These are phyloP conservation scores for Gymnogyps californianus DNA, from an alignment of 2,113 vertebrate species.

Conservation along the genomic window DNA sequence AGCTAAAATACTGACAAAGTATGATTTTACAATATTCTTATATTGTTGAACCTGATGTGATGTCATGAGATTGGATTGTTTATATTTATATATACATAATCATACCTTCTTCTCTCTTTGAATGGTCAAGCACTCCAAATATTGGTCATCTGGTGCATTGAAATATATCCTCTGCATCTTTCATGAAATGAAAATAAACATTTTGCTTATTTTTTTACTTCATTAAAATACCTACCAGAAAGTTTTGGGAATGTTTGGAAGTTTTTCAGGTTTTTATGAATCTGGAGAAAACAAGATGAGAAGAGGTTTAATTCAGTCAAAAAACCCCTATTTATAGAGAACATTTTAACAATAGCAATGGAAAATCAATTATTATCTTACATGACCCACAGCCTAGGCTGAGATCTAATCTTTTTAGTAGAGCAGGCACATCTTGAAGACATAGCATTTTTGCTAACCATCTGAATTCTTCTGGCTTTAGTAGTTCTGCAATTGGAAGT, in stretches of 20 bases:
- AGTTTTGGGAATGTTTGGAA: neutral
- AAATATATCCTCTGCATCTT: neutral
- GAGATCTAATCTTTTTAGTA: neutral
- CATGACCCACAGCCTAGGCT: neutral
- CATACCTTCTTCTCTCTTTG: neutral
- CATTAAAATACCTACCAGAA: neutral
- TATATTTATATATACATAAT: neutral
- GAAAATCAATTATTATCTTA: neutral
- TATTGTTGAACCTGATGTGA: neutral
- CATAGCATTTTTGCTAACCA: neutral
- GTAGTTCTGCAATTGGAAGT: neutral
- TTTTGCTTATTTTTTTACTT: neutral
- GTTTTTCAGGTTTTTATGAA: neutral
- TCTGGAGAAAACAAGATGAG: neutral
- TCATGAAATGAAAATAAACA: neutral
- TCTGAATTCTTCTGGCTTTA: neutral
- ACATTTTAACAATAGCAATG: neutral
- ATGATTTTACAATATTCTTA: neutral
- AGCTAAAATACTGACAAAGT: neutral
- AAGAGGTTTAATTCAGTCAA: neutral
- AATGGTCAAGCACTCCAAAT: neutral
- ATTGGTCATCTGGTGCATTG: neutral
- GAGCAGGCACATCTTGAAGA: neutral
- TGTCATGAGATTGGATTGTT: neutral
- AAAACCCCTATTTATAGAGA: neutral